Conservation (phyloP, 2,888 invertebrate species). For the Rhingia rostrata region DNA sequence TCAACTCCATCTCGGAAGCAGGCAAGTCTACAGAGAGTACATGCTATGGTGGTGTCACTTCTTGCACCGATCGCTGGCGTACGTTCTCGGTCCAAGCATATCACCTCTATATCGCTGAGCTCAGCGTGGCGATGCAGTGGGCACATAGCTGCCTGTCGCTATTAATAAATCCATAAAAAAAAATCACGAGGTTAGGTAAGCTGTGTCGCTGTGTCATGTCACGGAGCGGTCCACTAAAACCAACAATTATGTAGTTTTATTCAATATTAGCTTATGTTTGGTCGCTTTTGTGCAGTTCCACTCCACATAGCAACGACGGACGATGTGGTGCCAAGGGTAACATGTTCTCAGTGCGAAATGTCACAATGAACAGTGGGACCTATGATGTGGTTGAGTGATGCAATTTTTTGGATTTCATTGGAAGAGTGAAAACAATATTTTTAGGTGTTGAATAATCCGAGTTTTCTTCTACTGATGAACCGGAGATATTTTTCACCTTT, state of each 20-base stretch:
- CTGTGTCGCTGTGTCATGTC: constrained; percentile 38
- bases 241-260: constrained; percentile 24
- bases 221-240: constrained; percentile 17
- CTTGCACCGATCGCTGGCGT: constrained; percentile 22
- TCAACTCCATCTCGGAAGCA: constrained; percentile 40
- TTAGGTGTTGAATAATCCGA: no score
- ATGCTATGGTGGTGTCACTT: constrained; percentile 32
- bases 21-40: constrained; percentile 10
- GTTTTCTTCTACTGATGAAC: no score
- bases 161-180: constrained; percentile 25
- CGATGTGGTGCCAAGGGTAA: constrained; percentile 60
- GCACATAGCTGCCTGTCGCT: constrained; percentile 13
- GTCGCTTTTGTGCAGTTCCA: not conserved
- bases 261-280: not conserved
- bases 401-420: no score
- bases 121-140: constrained; percentile 2
- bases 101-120: constrained; percentile 24
- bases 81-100: constrained; percentile 7
- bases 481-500: no score
- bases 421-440: not conserved
- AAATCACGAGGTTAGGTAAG: constrained; percentile 1
- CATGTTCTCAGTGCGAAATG: constrained; percentile 29
- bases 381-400: not conserved
- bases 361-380: constrained; percentile 37
- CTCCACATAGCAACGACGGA: constrained; percentile 28